Evolutionary conservation across 2,888 invertebrate species (phyloP).

Genomic region (Cremastinae sp.): DNA sequence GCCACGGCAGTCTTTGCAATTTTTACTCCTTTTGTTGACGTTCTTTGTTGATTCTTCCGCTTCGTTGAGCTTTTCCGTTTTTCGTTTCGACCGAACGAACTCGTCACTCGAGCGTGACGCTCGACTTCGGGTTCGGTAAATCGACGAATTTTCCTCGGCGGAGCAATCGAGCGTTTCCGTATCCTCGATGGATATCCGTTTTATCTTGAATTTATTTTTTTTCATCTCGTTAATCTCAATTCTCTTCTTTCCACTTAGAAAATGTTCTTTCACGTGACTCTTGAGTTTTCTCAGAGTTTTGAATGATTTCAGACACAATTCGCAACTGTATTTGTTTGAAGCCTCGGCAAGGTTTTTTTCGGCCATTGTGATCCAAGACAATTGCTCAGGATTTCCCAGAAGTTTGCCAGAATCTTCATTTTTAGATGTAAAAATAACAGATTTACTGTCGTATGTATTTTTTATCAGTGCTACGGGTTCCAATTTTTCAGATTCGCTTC

Average conservation of each 20-base stretch:
- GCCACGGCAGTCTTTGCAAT: constrained; percentile 66
- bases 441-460: constrained; percentile 12
- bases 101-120: constrained; percentile 62
- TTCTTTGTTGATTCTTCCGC: not conserved
- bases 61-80: not conserved
- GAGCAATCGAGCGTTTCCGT: not conserved
- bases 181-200: not conserved
- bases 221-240: constrained; percentile 15
- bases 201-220: not conserved
- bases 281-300: constrained; percentile 65
- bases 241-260: constrained; percentile 56
- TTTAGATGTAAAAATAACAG: constrained; percentile 19
- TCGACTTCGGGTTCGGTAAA: constrained; percentile 66
- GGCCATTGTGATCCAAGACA: constrained; percentile 38
- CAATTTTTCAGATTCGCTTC: not conserved
- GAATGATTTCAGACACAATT: constrained; percentile 70
- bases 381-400: constrained; percentile 45
- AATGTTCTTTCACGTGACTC: constrained; percentile 70
- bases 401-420: constrained; percentile 20
- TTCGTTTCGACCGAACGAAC: not conserved
- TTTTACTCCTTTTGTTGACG: constrained; percentile 18
- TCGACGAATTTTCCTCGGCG: not conserved
- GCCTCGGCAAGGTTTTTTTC: constrained; percentile 28
- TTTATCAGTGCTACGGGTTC: not conserved
- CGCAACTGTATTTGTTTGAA: constrained; percentile 65